Conservation (phyloP, 2,113 vertebrate species). For the Sclerurus mexicanus region DNA sequence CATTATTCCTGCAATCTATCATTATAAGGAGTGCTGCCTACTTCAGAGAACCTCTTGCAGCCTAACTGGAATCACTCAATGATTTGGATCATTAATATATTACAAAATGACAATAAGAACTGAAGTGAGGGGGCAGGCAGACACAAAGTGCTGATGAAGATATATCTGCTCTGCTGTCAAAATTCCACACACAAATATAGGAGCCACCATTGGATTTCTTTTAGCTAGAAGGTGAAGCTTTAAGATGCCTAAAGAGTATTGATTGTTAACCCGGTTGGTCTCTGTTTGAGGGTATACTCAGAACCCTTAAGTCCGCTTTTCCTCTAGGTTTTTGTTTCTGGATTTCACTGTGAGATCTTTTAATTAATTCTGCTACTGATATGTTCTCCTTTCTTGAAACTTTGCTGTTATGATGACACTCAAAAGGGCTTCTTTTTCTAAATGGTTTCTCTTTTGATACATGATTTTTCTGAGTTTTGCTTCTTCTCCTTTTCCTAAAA, state of each 20-base stretch:
- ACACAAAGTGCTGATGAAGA: constrained; percentile 54
- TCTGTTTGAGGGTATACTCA: not conserved
- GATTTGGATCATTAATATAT: constrained; percentile 63
- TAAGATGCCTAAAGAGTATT: not conserved
- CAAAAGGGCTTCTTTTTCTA: not conserved
- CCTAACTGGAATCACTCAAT: constrained; percentile 32
- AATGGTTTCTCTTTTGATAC: not conserved
- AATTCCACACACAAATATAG: not conserved
- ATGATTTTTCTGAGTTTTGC: not conserved
- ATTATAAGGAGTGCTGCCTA: constrained; percentile 40
- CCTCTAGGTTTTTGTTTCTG: not conserved
- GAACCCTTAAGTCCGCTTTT: not conserved
- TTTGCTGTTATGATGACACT: not conserved
- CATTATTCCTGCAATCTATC: constrained; percentile 51
- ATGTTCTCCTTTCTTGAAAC: not conserved
- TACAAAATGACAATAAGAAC: constrained; percentile 57
- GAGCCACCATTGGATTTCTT: constrained; percentile 4
- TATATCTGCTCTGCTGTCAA: constrained; percentile 47
- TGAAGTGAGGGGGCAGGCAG: constrained; percentile 54
- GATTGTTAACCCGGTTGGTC: not conserved
- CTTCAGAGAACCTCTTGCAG: constrained; percentile 46
- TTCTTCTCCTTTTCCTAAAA: not conserved
- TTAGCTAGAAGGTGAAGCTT: constrained; percentile 44
- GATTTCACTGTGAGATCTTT: not conserved
- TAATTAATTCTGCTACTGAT: not conserved